phyloP scores from a whole-genome alignment of 1,140 invertebrate species.

The Eriosoma lanigerum region DNA sequence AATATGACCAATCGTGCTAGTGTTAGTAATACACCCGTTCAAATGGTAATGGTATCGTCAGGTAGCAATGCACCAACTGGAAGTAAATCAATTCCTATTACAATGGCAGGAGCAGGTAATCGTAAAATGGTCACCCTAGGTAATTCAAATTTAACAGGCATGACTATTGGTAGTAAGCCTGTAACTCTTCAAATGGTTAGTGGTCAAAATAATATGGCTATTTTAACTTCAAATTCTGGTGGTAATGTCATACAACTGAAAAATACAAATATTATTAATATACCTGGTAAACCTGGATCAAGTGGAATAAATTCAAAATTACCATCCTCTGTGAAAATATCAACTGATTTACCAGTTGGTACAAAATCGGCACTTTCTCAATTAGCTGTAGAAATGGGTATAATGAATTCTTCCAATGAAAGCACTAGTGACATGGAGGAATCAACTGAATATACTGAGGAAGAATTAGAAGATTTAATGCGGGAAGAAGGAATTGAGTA shows the following conservation, averaged over 20 bases:
- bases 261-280: constrained; percentile 39
- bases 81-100: constrained; percentile 72
- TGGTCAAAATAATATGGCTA: constrained; percentile 54
- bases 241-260: constrained; percentile 40
- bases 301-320: constrained; percentile 20
- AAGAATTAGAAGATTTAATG: constrained; percentile 32
- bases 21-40: constrained; percentile 16
- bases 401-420: constrained; percentile 60
- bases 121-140: constrained; percentile 55
- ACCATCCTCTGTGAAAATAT: constrained; percentile 53
- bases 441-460: constrained; percentile 1
- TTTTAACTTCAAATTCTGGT: constrained; percentile 51
- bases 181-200: constrained; percentile 55
- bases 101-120: constrained; percentile 59
- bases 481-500: constrained; percentile 41
- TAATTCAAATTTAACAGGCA: constrained; percentile 53
- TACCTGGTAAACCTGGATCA: background rate
- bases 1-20: constrained; percentile 54
- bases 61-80: constrained; percentile 52
- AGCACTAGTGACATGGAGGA: constrained; percentile 8
- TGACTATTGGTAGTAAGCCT: constrained; percentile 55
- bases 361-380: constrained; percentile 68
- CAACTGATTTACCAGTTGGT: constrained; percentile 65
- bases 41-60: constrained; percentile 56
- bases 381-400: constrained; percentile 67